Base-by-base conservation (phyloP, 2,888 invertebrate species). In the Acanthopleura granulata region DNA sequence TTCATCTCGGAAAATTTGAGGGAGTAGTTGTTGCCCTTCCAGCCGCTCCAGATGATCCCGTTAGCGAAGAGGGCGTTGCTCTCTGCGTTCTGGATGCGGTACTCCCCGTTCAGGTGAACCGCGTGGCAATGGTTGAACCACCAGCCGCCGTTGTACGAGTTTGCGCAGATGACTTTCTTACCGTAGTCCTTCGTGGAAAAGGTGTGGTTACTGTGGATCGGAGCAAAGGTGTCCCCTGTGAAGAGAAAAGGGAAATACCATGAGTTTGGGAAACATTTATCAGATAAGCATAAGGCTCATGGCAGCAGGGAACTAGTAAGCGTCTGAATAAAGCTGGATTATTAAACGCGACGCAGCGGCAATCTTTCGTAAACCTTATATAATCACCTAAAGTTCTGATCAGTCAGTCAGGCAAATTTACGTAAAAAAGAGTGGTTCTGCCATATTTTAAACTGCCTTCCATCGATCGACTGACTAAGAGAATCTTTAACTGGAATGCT, bases 71-170 rank as follows among this genome's bases (percentile, higher is more conserved):
- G 3, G 15, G 66, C 29, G 40, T 66, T 30, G 14, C 15, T 51
- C 25, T 51, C 72, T 4, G 14, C n/a, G 18, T 30, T 51, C 25
- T 51, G 51, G 1, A 16, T 9, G 18, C 29, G 72, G 69, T 78
- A 78, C 9, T 74, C 40, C 16, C 78, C 78, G 30, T 78, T 78
- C 18, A 75, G 49, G 50, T 77, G 73, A 0, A 73, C 69, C 25
- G 73, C 70, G 49, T 73, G 73, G 50, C 77, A 77, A 0, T 70
- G 73, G 61, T 62, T 62, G 61, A 70, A 75, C 77, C 77, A 77
- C 77, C 77, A 77, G 9, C 72, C 72, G 1, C 57, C 51, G 6
- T 72, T 57, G 29, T 72, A 72, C n/a, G 30, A 51, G 15, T n/a
- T 30, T n/a, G 74, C 74, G 40, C 74, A 70, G 72, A 66, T 27